Base-by-base conservation (phyloP, 2,888 invertebrate genomes). In the Auanema freiburgensis region DNA sequence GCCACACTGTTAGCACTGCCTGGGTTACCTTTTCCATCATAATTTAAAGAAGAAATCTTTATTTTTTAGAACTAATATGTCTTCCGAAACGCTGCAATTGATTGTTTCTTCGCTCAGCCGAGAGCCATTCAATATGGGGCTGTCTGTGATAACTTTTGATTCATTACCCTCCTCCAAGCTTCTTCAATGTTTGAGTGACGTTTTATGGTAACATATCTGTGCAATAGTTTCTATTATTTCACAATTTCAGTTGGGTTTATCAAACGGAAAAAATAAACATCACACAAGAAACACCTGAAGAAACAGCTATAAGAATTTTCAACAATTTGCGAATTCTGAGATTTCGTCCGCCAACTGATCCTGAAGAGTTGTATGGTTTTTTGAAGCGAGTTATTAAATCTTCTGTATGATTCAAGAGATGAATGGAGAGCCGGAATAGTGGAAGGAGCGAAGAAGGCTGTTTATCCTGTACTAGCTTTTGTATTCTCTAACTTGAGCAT, bases 131-230 rank as follows among this genome's bases (percentile, higher is more conserved):
- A 88, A 88, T 57, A 89, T 89, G 77, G 90, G 88, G 80, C 91
- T 90, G 80, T 92, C 91, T 81, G 85, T 92, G 66, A 91, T 93
- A 79, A 90, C 91, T 74, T 92, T 93, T 84, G 92, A 92, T 86
- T 89, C 91, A 5, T 85, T 92, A 65, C 89, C 89, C 66, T 88
- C 90, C 52, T 89, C 90, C 68, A 89, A 90, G 79, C 86, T 92
- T 63, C 84, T 93, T 21, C 92, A 88, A 84, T 87, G 91, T 68
- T 85, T 92, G 23, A 89, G 89, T 74, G 91, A 92, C 86, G 88
- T 91, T n/a, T 86, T 92, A 51, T 88, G 72, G 76, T 73, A 16
- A 56, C 55, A 49, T 88, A n/a, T 18, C 24, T 14, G n/a, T 54
- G 23, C 16, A 24, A 44, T 4, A 16, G 33, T 12, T 16, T 59